Percentiles rank a stretch among this genome's conserved stretches.
phyloP scores from a whole-genome alignment of 2,797 vertebrate genomes.

The Neosilurus mollespiculum region DNA sequence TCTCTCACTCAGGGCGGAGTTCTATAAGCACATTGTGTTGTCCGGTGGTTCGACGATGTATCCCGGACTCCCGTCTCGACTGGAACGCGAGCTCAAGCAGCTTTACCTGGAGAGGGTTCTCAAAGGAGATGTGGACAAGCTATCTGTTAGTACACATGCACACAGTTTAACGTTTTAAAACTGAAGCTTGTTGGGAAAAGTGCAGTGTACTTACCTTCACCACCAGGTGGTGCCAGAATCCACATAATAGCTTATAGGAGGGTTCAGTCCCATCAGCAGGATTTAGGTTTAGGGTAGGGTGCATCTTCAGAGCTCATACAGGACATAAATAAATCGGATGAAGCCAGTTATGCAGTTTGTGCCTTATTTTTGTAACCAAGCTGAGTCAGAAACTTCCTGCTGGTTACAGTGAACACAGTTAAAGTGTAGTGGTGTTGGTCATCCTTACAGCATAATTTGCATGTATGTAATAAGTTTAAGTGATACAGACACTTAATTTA shows the following conservation, averaged over 20 bases:
- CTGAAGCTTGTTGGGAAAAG: not conserved
- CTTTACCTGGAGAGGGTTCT: slow-evolving; percentile 96
- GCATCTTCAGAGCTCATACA: not conserved
- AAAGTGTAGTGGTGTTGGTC: not conserved
- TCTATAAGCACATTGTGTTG: slow-evolving; percentile 98
- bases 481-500: too few relatives aligned
- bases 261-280: not conserved
- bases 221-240: slow-evolving; percentile 31
- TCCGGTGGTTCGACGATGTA: slow-evolving; percentile 99
- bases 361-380: not conserved
- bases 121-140: slow-evolving; percentile 97
- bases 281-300: not conserved
- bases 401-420: not conserved
- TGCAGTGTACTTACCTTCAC: not conserved
- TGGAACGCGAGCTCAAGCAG: slow-evolving; percentile 97
- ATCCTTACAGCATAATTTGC: too few relatives aligned
- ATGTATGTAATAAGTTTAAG: too few relatives aligned
- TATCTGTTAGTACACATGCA: slow-evolving; percentile 81
- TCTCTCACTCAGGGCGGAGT: slow-evolving; percentile 83
- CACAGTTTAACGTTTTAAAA: not conserved
- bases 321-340: not conserved
- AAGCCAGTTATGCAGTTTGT: not conserved
- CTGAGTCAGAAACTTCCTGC: not conserved
- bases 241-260: too few relatives aligned
- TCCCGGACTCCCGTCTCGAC: slow-evolving; percentile 91